These are phyloP conservation scores for Lepidurus packardi DNA, from an alignment of 1,140 invertebrate species.

Conservation along the genomic window DNA sequence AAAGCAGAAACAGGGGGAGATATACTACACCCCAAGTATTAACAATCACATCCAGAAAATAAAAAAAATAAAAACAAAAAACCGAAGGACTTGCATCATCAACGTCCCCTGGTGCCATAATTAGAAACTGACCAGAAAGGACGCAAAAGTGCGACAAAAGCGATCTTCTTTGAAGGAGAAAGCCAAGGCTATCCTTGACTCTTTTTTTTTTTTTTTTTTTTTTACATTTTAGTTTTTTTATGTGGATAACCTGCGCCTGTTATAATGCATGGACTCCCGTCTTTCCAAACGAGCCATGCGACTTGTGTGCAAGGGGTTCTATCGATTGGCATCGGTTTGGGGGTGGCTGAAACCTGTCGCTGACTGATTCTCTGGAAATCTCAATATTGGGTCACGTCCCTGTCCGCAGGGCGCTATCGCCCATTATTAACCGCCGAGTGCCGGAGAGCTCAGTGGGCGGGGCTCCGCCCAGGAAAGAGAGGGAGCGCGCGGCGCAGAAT, in stretches of 20 bases:
- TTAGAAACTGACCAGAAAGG: too few relatives aligned
- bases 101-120: too few relatives aligned
- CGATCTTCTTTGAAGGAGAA: background rate
- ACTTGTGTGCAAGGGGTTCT: background rate
- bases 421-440: background rate
- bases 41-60: background rate
- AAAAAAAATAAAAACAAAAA: background rate
- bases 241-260: background rate
- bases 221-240: background rate
- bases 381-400: conserved; percentile 14
- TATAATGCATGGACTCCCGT: background rate
- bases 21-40: background rate
- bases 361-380: conserved; percentile 18
- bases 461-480: background rate
- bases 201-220: background rate
- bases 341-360: conserved; percentile 7
- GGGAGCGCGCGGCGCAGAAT: background rate
- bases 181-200: too few relatives aligned
- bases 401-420: conserved; percentile 7
- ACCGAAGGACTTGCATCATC: too few relatives aligned
- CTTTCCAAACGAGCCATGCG: background rate
- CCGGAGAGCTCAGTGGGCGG: background rate
- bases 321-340: background rate
- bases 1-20: background rate
- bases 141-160: background rate